Evolutionary conservation across 30 jellyfish, hydroid and myxozoan genomes (phyloP).

Genomic region (Sanderia malayensis): DNA sequence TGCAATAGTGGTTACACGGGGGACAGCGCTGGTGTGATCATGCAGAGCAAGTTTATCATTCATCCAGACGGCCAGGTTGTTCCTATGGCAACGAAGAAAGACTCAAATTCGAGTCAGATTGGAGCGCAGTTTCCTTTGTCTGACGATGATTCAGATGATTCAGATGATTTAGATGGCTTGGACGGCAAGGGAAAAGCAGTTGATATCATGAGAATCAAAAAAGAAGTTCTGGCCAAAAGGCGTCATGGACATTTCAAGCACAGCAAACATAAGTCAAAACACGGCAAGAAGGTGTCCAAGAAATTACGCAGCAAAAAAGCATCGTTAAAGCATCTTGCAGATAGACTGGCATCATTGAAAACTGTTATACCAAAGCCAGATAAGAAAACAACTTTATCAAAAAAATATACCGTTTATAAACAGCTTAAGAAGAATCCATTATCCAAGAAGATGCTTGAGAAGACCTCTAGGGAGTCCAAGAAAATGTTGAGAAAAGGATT

Average conservation of each 20-base stretch:
- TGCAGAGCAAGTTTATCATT: too few species aligned
- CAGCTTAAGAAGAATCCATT: too few species aligned
- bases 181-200: neutral
- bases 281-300: neutral
- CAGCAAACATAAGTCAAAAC: neutral
- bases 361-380: slow-evolving; percentile 36
- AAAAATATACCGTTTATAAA: neutral
- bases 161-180: too few species aligned
- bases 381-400: slow-evolving; percentile 2
- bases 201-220: slow-evolving; percentile 11
- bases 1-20: too few species aligned
- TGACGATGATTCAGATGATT: too few species aligned
- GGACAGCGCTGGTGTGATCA: too few species aligned
- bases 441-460: too few species aligned
- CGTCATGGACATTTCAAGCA: too few species aligned
- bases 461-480: neutral
- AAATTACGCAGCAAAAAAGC: neutral
- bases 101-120: too few species aligned
- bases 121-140: slow-evolving; percentile 42
- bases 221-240: slow-evolving; percentile 9
- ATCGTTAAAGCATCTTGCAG: slow-evolving; percentile 8
- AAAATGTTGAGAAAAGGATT: too few species aligned
- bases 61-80: slow-evolving; percentile 62
- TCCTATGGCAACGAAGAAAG: slow-evolving; percentile 43
- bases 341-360: slow-evolving; percentile 19